These are phyloP conservation scores for Rhinogobius similis DNA, from an alignment of 2,113 vertebrate species.

Conservation along the genomic window DNA sequence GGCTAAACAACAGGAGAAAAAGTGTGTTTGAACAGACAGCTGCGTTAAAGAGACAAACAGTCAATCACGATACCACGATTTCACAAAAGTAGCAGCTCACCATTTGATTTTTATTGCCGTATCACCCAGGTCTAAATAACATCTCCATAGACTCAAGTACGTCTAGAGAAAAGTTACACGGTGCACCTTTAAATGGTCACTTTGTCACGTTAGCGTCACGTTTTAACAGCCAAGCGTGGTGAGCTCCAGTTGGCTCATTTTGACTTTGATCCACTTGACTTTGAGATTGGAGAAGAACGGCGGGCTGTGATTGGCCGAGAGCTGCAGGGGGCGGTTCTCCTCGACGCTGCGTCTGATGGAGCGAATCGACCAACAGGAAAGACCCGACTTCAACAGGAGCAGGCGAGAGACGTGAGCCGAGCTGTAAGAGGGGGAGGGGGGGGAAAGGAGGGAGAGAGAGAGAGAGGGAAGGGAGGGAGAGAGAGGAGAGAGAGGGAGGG, in stretches of 20 bases:
- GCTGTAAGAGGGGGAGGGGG: background rate
- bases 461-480: too few relatives aligned
- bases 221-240: background rate
- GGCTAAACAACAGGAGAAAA: too few relatives aligned
- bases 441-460: background rate
- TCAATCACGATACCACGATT: too few relatives aligned
- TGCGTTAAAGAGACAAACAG: too few relatives aligned
- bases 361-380: background rate
- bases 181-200: too few relatives aligned
- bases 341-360: background rate
- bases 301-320: background rate
- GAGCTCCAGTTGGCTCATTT: background rate
- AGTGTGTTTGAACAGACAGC: too few relatives aligned
- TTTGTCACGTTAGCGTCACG: background rate
- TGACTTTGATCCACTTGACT: background rate
- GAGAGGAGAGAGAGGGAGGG: too few relatives aligned
- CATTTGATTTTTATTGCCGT: too few relatives aligned
- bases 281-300: background rate
- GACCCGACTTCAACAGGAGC: background rate
- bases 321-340: background rate
- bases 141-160: too few relatives aligned
- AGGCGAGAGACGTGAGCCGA: background rate
- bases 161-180: too few relatives aligned
- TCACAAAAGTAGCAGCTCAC: too few relatives aligned
- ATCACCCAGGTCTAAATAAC: too few relatives aligned